phyloP scores from a whole-genome alignment of 2,888 invertebrate genomes.

The Aspidiotus destructor region DNA sequence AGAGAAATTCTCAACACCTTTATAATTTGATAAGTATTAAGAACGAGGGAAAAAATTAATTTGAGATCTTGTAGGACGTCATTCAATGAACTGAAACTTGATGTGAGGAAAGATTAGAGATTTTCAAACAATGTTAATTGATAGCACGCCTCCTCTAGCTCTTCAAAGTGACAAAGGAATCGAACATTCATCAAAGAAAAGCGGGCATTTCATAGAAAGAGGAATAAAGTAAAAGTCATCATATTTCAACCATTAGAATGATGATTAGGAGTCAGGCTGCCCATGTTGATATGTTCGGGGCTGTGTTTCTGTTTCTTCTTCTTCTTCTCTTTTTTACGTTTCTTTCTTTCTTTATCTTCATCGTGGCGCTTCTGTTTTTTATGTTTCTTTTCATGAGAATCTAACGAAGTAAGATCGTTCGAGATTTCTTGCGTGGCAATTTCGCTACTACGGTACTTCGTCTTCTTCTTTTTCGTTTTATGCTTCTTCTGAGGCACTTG shows the following conservation, averaged over 20 bases:
- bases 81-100: no score
- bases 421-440: conserved; percentile 57
- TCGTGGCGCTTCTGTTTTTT: conserved; percentile 89
- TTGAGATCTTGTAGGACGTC: no score
- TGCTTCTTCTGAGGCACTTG: conserved; percentile 86
- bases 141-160: no score
- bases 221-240: no score
- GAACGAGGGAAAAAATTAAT: no score
- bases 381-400: conserved; percentile 88
- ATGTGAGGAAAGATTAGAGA: no score
- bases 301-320: conserved; percentile 90
- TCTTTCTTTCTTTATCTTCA: conserved; percentile 86
- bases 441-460: conserved; percentile 81
- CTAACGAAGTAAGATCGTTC: conserved; percentile 44
- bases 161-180: no score
- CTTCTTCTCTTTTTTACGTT: conserved; percentile 90
- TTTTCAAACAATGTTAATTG: no score
- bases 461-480: conserved; percentile 91
- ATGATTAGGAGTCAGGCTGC: conserved; percentile 50
- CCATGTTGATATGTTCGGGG: conserved; percentile 55
- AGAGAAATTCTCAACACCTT: no score
- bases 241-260: conserved; percentile 42
- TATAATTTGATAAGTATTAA: no score
- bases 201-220: no score
- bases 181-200: no score